A percentile compares a stretch with the other conserved stretches of the same genome.
Evolutionary conservation across 2,797 vertebrate genomes (phyloP).

Genomic region (Octomys mimax): DNA sequence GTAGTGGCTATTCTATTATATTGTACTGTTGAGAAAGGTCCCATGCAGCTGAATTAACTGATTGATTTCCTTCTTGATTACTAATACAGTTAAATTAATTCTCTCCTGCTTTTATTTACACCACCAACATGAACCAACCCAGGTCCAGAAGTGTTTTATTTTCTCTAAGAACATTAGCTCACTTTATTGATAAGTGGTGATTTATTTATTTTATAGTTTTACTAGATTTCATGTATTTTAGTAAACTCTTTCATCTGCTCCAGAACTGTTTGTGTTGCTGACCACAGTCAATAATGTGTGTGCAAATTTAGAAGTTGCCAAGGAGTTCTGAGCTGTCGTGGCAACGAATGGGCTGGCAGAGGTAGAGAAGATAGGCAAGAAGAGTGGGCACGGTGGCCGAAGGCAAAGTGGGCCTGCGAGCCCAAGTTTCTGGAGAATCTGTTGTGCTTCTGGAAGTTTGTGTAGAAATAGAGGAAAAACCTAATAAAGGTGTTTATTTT

Average conservation of each 20-base stretch:
- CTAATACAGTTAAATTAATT: neutral
- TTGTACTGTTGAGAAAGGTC: neutral
- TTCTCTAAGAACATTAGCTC: neutral
- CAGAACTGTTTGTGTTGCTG: neutral
- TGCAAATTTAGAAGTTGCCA: neutral
- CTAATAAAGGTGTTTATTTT: neutral
- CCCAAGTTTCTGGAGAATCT: neutral
- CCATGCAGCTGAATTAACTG: neutral
- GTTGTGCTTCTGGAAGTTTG: neutral
- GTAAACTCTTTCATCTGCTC: constrained; percentile 30
- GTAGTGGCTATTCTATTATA: neutral
- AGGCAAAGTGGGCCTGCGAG: neutral
- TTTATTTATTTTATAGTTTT: constrained; percentile 54
- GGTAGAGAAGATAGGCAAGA: neutral
- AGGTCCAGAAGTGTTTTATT: neutral
- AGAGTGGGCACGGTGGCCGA: too few species aligned
- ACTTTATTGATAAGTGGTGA: constrained; percentile 44
- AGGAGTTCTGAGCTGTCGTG: neutral
- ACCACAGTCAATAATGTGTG: neutral
- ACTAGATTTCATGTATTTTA: constrained; percentile 39
- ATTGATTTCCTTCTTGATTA: constrained; percentile 1
- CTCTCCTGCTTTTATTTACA: neutral
- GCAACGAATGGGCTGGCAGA: neutral
- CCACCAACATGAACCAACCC: neutral
- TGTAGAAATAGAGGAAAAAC: neutral